A percentile compares a stretch with the other conserved stretches of the same genome.
These are phyloP conservation scores for Druceiella hillmani DNA, from an alignment of 2,888 invertebrate genomes.

Conservation along the genomic window DNA sequence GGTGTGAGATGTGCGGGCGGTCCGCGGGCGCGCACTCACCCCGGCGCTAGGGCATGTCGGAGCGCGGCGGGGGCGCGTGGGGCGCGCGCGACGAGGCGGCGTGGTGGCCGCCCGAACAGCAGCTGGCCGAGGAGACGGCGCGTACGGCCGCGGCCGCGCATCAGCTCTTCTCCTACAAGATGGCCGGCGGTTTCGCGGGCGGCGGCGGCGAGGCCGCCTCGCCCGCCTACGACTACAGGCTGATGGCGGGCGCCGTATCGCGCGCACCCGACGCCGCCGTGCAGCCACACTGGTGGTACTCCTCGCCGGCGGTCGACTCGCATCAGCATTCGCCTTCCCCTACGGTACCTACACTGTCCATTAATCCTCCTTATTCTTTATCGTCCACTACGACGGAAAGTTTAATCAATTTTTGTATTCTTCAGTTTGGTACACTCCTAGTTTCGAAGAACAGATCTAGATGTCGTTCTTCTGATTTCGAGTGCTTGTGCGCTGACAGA, in stretches of 20 bases:
- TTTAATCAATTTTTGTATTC: no score
- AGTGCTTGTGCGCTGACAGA: no score
- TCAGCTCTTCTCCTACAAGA: conserved; percentile 80
- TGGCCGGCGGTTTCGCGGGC: conserved; percentile 78
- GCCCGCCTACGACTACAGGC: conserved; percentile 69
- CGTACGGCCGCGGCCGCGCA: conserved; percentile 51
- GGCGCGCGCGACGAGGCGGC: conserved; percentile 54
- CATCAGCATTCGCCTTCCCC: conserved; percentile 43
- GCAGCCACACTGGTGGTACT: conserved; percentile 66
- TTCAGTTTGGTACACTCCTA: no score
- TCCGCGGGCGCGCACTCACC: conserved; percentile 18
- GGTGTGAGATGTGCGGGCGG: conserved; percentile 2
- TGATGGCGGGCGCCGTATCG: conserved; percentile 54
- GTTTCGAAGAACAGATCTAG: no score
- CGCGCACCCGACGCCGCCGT: conserved; percentile 41
- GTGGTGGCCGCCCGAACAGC: conserved; percentile 43
- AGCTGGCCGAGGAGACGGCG: conserved; percentile 45
- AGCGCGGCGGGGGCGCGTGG: conserved; percentile 52
- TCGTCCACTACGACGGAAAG: no score
- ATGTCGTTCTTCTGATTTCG: no score
- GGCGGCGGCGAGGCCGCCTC: conserved; percentile 59
- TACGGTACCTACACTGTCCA: no score
- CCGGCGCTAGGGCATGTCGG: conserved; percentile 20
- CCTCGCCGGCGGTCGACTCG: conserved; percentile 56
- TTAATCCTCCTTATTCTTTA: no score